phyloP scores from a whole-genome alignment of 2,113 vertebrate genomes.

The Talpa occidentalis region DNA sequence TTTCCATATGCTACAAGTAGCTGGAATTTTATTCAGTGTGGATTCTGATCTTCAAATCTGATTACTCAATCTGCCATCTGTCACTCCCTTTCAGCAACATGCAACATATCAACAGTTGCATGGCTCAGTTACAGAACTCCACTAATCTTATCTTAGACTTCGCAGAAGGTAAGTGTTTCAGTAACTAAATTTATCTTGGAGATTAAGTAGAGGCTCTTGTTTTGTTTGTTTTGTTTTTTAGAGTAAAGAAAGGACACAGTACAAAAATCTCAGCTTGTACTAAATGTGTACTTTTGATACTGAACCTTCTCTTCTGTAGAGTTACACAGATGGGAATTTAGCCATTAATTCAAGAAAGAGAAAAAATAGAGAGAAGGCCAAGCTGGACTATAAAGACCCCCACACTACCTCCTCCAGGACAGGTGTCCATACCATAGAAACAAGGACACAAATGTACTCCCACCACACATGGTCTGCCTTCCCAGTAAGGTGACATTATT shows the following conservation, averaged over 20 bases:
- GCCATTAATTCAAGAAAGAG: not conserved
- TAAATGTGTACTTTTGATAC: not conserved
- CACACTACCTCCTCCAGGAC: not conserved
- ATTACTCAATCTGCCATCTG: conserved; percentile 56
- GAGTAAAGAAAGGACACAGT: not conserved
- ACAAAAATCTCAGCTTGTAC: not conserved
- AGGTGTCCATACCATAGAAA: not conserved
- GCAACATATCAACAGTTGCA: not conserved
- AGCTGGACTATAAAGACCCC: not conserved
- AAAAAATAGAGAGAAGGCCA: not conserved
- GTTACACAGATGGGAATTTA: not conserved
- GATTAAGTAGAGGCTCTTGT: conserved; percentile 28
- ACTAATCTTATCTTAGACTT: conserved; percentile 31
- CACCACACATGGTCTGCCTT: not conserved
- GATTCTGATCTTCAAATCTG: conserved; percentile 1
- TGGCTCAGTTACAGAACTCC: not conserved
- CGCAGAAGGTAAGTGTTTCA: not conserved
- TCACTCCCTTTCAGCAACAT: not conserved
- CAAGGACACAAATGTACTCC: not conserved
- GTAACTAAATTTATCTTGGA: conserved; percentile 1
- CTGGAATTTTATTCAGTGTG: not conserved
- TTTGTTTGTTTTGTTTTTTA: conserved; percentile 25
- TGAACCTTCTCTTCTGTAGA: not conserved
- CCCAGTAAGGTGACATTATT: not conserved
- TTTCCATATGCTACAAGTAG: not conserved